Percentiles rank a stretch among this genome's conserved stretches.
Evolutionary conservation across 2,797 vertebrate species (phyloP).

Genomic region (Sebastes variabilis): DNA sequence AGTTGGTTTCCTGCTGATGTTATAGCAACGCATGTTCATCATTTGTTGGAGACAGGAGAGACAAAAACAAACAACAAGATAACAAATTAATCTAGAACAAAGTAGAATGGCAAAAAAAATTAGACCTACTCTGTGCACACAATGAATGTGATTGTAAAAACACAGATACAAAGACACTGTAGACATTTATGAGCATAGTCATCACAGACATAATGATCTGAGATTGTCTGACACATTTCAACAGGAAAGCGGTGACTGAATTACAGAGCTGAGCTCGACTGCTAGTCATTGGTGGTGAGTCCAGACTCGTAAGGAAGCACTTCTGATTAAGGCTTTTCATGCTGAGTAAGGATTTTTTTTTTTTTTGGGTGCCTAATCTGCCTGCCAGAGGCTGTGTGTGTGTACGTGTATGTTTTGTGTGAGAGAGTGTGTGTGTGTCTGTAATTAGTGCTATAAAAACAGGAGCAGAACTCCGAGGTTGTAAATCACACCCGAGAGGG

Average conservation of each 20-base stretch:
- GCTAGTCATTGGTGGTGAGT: conserved; percentile 31
- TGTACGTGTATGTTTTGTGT: neutral
- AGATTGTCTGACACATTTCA: conserved; percentile 14
- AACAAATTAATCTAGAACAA: conserved; percentile 16
- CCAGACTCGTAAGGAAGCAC: conserved; percentile 32
- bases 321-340: conserved; percentile 41
- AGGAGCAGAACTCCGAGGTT: conserved; percentile 46
- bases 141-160: neutral
- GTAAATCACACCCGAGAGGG: conserved; percentile 67
- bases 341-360: conserved; percentile 64
- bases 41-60: conserved; percentile 9
- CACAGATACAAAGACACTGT: neutral
- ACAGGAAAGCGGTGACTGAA: conserved; percentile 10
- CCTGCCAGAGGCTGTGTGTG: conserved; percentile 42
- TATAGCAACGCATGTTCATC: conserved; percentile 11
- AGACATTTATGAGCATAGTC: neutral
- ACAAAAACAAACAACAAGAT: conserved; percentile 17
- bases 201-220: conserved; percentile 3
- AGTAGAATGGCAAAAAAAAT: neutral
- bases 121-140: neutral
- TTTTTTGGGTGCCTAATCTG: conserved; percentile 24
- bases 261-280: conserved; percentile 26
- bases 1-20: conserved; percentile 21
- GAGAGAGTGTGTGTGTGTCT: conserved; percentile 42
- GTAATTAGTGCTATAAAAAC: conserved; percentile 70